Evolutionary conservation across 2,797 vertebrate species (phyloP), one percentile per base, ranked within the genome.

Genomic region (Argya squamiceps): DNA sequence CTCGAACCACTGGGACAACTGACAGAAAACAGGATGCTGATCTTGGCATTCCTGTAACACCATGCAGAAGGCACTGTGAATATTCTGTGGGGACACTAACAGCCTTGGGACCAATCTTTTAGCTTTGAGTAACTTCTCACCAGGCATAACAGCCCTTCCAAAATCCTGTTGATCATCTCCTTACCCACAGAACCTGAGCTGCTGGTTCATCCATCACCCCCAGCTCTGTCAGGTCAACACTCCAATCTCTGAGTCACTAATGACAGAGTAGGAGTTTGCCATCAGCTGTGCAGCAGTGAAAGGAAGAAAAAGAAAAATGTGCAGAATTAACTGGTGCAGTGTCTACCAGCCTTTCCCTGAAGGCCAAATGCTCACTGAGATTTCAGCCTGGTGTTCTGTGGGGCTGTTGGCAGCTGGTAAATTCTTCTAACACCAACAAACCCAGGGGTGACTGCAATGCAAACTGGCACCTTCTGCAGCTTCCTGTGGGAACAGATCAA

Each of bases 191-290:
- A 88, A 84, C 34, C 41, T 0, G 27, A 75, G 30, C 1, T 90
- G n/a, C 62, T 84, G 12, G 17, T 53, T 90, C 63, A 85, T 29
- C 49, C 77, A 79, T 84, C 53, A 65, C 36, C 80, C 76, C 24
- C 52, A 88, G 80, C 52, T 78, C 83, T 86, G 63, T 27, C 73
- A 91, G 82, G 89, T 78, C 89, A 76, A 49, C 53, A 52, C 82
- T 85, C 16, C 12, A 18, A n/a, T 71, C 65, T 81, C 62, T 73
- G 76, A 93, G 73, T 90, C 85, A 93, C 56, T 73, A 94, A 46
- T 29, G 81, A 46, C 23, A 79, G 78, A 91, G 52, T 36, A 90
- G 78, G 65, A 88, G 39, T 59, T 36, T 69, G 36, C 65, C 0
- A 0, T 39, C 65, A 92, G 71, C 39, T 53, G 47, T 39, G 52